Conservation (phyloP, 2,888 invertebrate genomes). For the Caenorhabditis panamensis region DNA sequence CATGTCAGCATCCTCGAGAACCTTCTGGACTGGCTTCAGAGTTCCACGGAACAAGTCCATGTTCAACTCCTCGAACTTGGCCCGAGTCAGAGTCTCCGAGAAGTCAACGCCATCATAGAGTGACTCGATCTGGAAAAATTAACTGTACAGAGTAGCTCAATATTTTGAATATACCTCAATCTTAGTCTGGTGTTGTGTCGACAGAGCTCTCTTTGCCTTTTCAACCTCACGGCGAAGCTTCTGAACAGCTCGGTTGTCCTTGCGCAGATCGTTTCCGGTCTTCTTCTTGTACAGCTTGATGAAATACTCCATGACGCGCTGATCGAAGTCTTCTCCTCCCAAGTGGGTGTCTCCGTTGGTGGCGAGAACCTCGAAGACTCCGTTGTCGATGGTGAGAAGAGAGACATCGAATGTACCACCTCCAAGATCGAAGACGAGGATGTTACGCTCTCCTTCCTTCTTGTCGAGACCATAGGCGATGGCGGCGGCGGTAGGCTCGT, state of each 20-base stretch:
- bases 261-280: conserved; percentile 82
- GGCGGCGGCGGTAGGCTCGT: conserved; percentile 86
- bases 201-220: conserved; percentile 86
- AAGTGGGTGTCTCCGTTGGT: conserved; percentile 79
- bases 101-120: conserved; percentile 99
- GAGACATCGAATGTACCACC: conserved; percentile 99
- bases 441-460: conserved; percentile 88
- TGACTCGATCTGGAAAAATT: conserved; percentile 91
- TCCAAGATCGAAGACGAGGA: conserved; percentile 97
- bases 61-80: conserved; percentile 87
- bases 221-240: conserved; percentile 82
- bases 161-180: too few species aligned
- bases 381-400: conserved; percentile 97
- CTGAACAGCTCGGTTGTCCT: conserved; percentile 82
- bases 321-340: conserved; percentile 92
- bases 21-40: conserved; percentile 91
- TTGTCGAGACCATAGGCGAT: conserved; percentile 81
- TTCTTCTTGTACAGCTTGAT: conserved; percentile 87
- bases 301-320: conserved; percentile 88
- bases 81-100: conserved; percentile 96
- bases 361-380: conserved; percentile 90
- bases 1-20: conserved; percentile 97
- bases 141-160: not conserved
- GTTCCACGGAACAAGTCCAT: conserved; percentile 87
- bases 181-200: conserved; percentile 88